Evolutionary conservation across 2,888 invertebrate genomes (phyloP).

Genomic region (Drosophila fungiperda): DNA sequence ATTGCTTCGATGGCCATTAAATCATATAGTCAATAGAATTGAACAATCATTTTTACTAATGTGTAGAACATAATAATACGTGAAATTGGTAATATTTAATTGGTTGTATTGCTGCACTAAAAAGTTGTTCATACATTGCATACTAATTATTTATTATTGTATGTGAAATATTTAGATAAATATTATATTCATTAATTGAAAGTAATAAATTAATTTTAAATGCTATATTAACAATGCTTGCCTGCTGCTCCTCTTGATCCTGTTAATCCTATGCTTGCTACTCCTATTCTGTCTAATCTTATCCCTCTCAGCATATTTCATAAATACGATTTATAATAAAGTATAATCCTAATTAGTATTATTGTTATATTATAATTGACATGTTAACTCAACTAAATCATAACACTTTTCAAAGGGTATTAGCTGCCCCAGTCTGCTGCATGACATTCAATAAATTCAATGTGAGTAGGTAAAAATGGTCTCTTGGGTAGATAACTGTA

Average conservation of each 20-base stretch:
- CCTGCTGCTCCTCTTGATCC: background rate
- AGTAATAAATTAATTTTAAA: background rate
- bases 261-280: background rate
- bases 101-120: background rate
- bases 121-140: fast-evolving
- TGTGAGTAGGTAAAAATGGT: background rate
- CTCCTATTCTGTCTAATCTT: background rate
- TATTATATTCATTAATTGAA: background rate
- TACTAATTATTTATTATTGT: background rate
- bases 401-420: background rate
- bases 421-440: background rate
- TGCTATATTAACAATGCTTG: too few relatives aligned
- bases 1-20: background rate
- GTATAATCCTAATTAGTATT: background rate
- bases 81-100: background rate
- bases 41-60: background rate
- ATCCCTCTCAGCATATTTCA: background rate
- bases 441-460: background rate
- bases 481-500: background rate
- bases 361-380: background rate
- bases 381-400: background rate
- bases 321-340: background rate
- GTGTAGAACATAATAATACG: background rate
- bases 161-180: background rate
- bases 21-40: background rate